These are phyloP conservation scores for Elephas maximus DNA, from an alignment of 2,113 vertebrate species.

Conservation along the genomic window DNA sequence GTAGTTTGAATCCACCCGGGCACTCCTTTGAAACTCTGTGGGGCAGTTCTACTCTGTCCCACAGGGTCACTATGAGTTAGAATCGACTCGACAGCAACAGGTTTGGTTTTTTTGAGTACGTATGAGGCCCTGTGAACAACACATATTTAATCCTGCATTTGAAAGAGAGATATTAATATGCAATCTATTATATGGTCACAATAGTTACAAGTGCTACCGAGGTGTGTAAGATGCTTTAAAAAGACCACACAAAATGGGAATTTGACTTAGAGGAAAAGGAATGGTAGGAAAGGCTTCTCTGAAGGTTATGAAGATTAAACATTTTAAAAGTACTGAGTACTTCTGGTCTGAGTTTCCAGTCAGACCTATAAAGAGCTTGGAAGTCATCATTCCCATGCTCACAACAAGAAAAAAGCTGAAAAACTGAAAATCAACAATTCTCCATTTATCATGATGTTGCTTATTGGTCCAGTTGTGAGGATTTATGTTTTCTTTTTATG, in stretches of 20 bases:
- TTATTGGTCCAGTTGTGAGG: no score
- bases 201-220: background rate
- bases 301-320: background rate
- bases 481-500: no score
- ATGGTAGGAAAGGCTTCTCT: background rate
- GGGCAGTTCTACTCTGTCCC: no score
- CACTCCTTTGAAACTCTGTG: no score
- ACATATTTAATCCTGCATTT: background rate
- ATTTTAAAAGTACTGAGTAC: background rate
- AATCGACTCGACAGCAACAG: no score
- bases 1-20: no score
- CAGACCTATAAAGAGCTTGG: background rate
- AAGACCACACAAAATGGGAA: constrained; percentile 22
- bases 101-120: background rate
- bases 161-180: background rate
- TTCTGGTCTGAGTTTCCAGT: background rate
- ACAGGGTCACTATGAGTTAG: no score
- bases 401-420: background rate
- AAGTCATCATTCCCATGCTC: background rate
- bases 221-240: background rate
- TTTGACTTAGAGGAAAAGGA: background rate
- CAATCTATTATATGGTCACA: background rate
- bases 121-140: background rate
- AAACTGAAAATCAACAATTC: background rate
- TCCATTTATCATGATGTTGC: no score